Conservation (phyloP, 2,797 vertebrate species). For the Gila robusta region DNA sequence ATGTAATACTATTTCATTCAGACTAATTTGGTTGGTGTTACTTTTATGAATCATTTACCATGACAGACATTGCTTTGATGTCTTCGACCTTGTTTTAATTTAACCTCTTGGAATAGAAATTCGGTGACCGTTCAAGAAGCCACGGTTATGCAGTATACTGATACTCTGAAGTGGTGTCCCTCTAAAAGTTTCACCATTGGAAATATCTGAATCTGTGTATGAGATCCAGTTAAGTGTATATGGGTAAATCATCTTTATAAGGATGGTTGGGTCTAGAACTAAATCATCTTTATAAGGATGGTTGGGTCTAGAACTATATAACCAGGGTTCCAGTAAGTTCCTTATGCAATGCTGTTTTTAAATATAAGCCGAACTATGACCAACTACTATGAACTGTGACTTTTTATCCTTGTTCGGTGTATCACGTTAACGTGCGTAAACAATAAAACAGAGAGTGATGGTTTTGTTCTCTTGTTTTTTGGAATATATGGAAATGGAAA, state of each 20-base stretch:
- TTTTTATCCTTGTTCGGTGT: slow-evolving; percentile 68
- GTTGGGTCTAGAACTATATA: neutral
- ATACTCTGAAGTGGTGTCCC: slow-evolving; percentile 36
- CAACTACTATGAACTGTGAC: slow-evolving; percentile 1
- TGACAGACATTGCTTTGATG: slow-evolving; percentile 2
- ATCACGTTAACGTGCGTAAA: slow-evolving; percentile 75
- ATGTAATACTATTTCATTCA: slow-evolving; percentile 4
- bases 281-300: neutral
- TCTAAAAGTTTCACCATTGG: slow-evolving; percentile 42
- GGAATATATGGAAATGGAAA: slow-evolving; percentile 59
- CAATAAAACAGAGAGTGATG: slow-evolving; percentile 72
- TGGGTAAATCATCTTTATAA: slow-evolving; percentile 8
- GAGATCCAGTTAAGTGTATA: slow-evolving; percentile 21
- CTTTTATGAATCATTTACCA: neutral
- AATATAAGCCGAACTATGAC: slow-evolving; percentile 6
- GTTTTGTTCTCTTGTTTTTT: slow-evolving; percentile 73
- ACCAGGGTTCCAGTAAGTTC: neutral
- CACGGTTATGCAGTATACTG: slow-evolving; percentile 11
- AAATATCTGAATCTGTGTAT: slow-evolving; percentile 41
- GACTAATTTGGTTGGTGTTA: slow-evolving; percentile 5
- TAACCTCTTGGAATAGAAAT: slow-evolving; percentile 5
- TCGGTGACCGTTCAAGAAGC: neutral
- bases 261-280: neutral
- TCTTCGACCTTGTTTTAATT: slow-evolving; percentile 22
- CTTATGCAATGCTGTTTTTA: neutral